phyloP scores from a whole-genome alignment of 2,888 invertebrate species.

The Diadegma fenestrale region DNA sequence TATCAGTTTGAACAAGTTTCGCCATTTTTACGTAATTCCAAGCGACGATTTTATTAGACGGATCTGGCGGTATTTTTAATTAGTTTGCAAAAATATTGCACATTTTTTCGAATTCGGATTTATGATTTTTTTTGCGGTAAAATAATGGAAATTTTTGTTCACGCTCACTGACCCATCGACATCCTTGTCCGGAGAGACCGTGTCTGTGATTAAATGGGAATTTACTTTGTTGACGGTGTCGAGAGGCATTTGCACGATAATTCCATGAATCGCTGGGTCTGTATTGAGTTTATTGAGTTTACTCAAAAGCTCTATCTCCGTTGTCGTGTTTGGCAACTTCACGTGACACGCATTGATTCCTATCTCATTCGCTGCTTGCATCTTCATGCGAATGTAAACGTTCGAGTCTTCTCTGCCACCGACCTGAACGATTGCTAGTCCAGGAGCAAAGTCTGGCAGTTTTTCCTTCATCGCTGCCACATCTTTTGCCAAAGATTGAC shows the following conservation, averaged over 20 bases:
- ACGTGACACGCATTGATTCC: slow-evolving; percentile 94
- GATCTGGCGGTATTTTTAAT: background rate
- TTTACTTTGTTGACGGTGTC: slow-evolving; percentile 94
- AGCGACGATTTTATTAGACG: background rate
- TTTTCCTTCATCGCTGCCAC: slow-evolving; percentile 87
- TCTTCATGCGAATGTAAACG: slow-evolving; percentile 98
- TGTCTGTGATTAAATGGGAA: slow-evolving; percentile 94
- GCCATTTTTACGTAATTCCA: slow-evolving; percentile 18
- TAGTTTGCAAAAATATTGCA: background rate
- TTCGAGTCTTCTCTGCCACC: slow-evolving; percentile 98
- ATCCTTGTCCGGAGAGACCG: slow-evolving; percentile 95
- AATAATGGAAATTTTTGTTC: background rate
- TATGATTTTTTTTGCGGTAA: background rate
- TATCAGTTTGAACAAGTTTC: slow-evolving; percentile 47
- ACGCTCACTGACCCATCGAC: slow-evolving; percentile 93
- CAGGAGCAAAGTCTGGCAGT: slow-evolving; percentile 89
- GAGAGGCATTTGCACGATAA: slow-evolving; percentile 98
- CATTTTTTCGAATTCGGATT: background rate
- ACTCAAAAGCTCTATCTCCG: slow-evolving; percentile 91
- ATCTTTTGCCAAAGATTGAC: slow-evolving; percentile 89
- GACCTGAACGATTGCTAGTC: slow-evolving; percentile 97
- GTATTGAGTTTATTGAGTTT: slow-evolving; percentile 92
- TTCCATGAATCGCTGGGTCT: slow-evolving; percentile 95
- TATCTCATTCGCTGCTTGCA: slow-evolving; percentile 95
- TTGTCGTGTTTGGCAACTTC: slow-evolving; percentile 91